Evolutionary conservation across 2,113 vertebrate genomes (phyloP).

Genomic region (Athene cunicularia): DNA sequence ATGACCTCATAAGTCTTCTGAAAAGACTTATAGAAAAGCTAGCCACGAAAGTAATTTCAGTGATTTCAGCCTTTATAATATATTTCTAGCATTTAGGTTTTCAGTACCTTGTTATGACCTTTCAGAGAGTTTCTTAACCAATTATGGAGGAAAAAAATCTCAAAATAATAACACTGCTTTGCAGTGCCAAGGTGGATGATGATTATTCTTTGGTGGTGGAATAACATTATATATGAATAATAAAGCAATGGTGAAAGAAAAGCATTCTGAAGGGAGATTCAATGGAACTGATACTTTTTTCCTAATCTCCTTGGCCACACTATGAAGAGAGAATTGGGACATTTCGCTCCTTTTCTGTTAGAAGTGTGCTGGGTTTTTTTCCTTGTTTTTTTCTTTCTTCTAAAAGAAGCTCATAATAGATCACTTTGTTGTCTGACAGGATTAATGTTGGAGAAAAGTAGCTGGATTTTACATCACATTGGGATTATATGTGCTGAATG

Average conservation of each 20-base stretch:
- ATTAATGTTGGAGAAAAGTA: not conserved
- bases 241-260: not conserved
- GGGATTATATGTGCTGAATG: not conserved
- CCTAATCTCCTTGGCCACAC: not conserved
- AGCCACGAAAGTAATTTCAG: not conserved
- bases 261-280: not conserved
- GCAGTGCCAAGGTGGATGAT: not conserved
- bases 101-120: not conserved
- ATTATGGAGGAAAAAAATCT: not conserved
- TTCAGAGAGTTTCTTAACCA: not conserved
- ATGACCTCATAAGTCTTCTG: not conserved
- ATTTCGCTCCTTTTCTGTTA: not conserved
- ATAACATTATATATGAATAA: not conserved
- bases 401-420: not conserved
- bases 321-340: not conserved
- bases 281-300: not conserved
- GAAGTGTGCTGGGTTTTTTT: not conserved
- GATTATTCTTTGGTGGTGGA: not conserved
- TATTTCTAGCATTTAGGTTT: not conserved
- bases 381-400: not conserved
- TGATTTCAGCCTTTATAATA: not conserved
- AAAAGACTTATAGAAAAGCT: not conserved
- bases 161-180: not conserved
- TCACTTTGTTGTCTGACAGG: not conserved
- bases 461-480: not conserved